phyloP scores from a whole-genome alignment of 1,140 invertebrate genomes.

The Drosophila santomea region DNA sequence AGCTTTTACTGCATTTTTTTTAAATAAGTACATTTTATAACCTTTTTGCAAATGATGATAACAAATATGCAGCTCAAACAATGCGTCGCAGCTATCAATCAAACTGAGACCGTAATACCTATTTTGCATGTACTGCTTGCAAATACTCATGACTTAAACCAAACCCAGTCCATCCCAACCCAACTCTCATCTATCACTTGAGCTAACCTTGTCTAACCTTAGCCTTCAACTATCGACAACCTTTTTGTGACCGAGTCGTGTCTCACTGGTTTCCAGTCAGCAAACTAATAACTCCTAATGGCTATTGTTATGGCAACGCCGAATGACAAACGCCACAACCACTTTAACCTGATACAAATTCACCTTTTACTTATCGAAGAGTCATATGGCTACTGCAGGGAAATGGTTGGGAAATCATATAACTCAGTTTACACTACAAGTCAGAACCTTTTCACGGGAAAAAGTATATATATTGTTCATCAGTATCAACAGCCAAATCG shows the following conservation, averaged over 20 bases:
- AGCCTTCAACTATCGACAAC: slow-evolving; percentile 48
- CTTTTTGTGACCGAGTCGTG: slow-evolving; percentile 27
- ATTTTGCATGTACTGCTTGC: slow-evolving; percentile 27
- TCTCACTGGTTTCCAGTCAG: slow-evolving; percentile 27
- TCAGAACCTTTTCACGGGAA: too few relatives aligned
- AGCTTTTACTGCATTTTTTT: too few relatives aligned
- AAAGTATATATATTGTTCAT: too few relatives aligned
- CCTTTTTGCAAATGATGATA: neutral
- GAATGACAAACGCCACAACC: slow-evolving; percentile 36
- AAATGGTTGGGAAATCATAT: neutral
- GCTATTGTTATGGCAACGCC: slow-evolving; percentile 42
- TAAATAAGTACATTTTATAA: too few relatives aligned
- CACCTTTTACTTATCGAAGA: neutral
- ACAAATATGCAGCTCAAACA: neutral
- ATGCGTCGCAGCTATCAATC: slow-evolving; percentile 17
- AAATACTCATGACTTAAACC: slow-evolving; percentile 2
- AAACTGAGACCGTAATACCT: slow-evolving; percentile 19
- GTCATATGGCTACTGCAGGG: neutral
- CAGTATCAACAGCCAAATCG: too few relatives aligned
- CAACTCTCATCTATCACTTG: slow-evolving; percentile 18
- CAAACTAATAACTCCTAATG: slow-evolving; percentile 66
- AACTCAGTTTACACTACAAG: neutral
- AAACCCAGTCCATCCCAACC: neutral
- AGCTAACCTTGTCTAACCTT: slow-evolving; percentile 52
- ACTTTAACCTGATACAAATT: slow-evolving; percentile 8